These are phyloP conservation scores for Pogonus chalceus DNA, from an alignment of 1,140 invertebrate species.

Conservation along the genomic window DNA sequence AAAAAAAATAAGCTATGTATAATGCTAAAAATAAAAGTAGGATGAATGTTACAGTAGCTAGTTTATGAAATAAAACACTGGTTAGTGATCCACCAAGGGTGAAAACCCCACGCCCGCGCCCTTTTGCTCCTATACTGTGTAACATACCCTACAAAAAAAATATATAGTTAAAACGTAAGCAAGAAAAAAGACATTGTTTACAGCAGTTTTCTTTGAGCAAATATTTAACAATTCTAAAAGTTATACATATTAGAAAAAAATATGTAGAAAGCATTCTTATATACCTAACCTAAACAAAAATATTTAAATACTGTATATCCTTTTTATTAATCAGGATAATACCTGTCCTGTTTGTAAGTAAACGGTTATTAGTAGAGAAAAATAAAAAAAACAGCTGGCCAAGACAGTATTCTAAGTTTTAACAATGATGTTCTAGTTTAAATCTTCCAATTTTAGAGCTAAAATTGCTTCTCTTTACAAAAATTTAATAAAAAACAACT, in stretches of 20 bases:
- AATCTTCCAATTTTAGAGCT: no score
- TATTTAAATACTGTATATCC: conserved; percentile 6
- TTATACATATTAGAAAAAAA: conserved; percentile 6
- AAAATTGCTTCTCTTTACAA: no score
- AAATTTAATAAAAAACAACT: no score
- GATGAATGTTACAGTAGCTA: neutral
- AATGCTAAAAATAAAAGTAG: conserved; percentile 2
- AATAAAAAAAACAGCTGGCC: neutral
- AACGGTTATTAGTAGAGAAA: no score
- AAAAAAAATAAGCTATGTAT: conserved; percentile 1
- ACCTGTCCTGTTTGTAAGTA: neutral
- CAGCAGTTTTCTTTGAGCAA: conserved; percentile 4
- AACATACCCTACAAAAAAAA: neutral
- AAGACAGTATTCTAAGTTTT: neutral
- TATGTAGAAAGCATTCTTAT: conserved; percentile 5
- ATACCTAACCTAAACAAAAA: neutral
- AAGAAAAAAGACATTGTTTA: neutral
- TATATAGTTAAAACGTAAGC: neutral
- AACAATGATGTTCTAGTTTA: no score
- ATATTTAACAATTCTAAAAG: conserved; percentile 8
- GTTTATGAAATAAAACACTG: conserved; percentile 1
- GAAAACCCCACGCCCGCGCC: neutral
- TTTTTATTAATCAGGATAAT: conserved; percentile 4
- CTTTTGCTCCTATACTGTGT: neutral
- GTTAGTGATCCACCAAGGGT: neutral